Evolutionary conservation across 2,888 invertebrate genomes (phyloP), one percentile per base, ranked within the genome.

Genomic region (Drosophila koepferae): DNA sequence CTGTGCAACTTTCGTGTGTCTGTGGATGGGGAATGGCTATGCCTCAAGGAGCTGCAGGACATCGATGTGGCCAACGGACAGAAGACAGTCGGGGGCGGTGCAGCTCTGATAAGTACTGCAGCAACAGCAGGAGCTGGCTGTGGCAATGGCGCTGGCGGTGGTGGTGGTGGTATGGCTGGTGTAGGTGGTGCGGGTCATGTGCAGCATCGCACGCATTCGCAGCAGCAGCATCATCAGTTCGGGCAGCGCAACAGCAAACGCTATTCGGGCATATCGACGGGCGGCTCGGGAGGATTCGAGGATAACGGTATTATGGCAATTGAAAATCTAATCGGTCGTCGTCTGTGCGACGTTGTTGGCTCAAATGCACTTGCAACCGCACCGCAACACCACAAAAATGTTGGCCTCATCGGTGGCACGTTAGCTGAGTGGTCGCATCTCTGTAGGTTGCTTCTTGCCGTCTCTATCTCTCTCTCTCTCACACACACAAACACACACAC

Each of bases 1-100:
- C 94, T 99, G 93, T 99, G 99, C 94, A 99, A 99, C 93, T 99
- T 99, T 93, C 96, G 99, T 67, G 99, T 99, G 8, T 98, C 98
- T 60, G 99, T 99, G 49, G 98, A 99, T 91, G 99, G 99, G 71
- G 99, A 99, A 93, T 99, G 99, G 99, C 94, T 99, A 69, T 99
- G 99, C 92, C 94, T 99, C 65, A 97, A 98, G 92, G 98, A 99
- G 93, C 94, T 99, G 71, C 97, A 98, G 89, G 98, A 99, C 93
- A 97, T 98, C 91, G 97, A 97, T 91, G 95, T 94, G 53, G 89
- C 63, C 7, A 79, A 79, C 14, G 87, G 72, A 31, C 79, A 68
- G 7, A 96, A 96, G 62, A 80, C 81, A 23, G 73, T 73, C 62
- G 80, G 82, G 44, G 80, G 84, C 38, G 77, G 84, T 43, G 74